A percentile compares a stretch with the other conserved stretches of the same genome.
Conservation (phyloP, 2,888 invertebrate genomes). For the Colostygia pectinataria region DNA sequence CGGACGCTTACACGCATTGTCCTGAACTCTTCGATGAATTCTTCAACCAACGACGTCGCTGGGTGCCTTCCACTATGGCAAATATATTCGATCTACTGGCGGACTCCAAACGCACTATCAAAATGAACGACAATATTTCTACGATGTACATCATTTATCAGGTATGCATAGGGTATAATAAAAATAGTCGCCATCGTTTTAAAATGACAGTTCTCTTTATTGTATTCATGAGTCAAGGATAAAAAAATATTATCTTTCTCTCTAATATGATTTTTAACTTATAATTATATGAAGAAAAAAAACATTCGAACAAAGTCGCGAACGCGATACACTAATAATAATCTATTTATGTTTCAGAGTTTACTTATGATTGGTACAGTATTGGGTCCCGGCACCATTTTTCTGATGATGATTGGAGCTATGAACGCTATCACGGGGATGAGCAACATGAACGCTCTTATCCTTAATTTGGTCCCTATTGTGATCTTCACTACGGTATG, state of each 20-base stretch:
- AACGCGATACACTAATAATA: too few relatives aligned
- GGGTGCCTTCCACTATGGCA: conserved; percentile 98
- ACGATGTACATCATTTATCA: conserved; percentile 88
- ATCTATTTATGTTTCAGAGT: conserved; percentile 53
- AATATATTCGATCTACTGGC: conserved; percentile 95
- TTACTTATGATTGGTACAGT: conserved; percentile 89
- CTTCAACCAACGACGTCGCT: conserved; percentile 96
- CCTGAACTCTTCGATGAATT: conserved; percentile 96
- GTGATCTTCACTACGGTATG: conserved; percentile 86
- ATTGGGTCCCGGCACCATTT: conserved; percentile 92
- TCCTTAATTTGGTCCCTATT: conserved; percentile 87
- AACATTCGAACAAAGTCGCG: too few relatives aligned
- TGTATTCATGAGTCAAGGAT: too few relatives aligned
- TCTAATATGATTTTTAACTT: too few relatives aligned
- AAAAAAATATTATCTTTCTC: too few relatives aligned
- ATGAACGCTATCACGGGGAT: conserved; percentile 90
- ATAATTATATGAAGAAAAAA: too few relatives aligned
- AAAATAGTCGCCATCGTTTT: too few relatives aligned
- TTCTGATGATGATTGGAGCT: conserved; percentile 92
- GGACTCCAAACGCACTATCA: conserved; percentile 90
- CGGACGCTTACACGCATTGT: conserved; percentile 96
- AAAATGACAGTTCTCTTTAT: too few relatives aligned
- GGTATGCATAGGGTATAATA: conserved; percentile 39
- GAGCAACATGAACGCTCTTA: conserved; percentile 85
- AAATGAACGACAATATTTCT: conserved; percentile 95